A percentile compares a stretch with the other conserved stretches of the same genome.
Conservation (phyloP, 2,888 invertebrate species). For the Cerceris ruficornis region DNA sequence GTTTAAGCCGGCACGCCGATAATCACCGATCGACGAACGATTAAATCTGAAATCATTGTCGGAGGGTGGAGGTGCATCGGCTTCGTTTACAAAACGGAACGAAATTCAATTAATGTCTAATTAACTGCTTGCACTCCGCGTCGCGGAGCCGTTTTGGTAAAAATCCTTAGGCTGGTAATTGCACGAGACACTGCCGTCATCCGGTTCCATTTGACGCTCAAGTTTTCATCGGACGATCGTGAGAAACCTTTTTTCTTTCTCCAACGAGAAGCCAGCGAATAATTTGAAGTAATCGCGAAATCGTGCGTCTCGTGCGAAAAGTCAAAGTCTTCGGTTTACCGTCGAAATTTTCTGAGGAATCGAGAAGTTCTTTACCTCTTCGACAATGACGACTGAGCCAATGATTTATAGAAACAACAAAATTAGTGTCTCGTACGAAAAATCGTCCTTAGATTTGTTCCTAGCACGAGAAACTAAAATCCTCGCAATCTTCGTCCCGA, state of each 20-base stretch:
- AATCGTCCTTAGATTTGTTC: too few species aligned
- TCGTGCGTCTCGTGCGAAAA: too few species aligned
- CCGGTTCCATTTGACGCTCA: not conserved
- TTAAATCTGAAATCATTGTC: not conserved
- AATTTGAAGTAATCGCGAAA: too few species aligned
- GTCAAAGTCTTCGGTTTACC: too few species aligned
- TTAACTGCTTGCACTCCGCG: constrained; percentile 59
- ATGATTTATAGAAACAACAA: too few species aligned
- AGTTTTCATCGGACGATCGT: not conserved
- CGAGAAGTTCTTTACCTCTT: too few species aligned
- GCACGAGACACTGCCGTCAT: constrained; percentile 32
- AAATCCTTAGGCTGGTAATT: constrained; percentile 65
- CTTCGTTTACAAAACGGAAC: constrained; percentile 57
- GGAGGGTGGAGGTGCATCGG: constrained; percentile 17
- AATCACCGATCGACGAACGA: not conserved
- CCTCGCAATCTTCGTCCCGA: too few species aligned
- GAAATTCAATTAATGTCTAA: constrained; percentile 59
- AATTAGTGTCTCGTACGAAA: too few species aligned
- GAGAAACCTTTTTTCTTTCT: not conserved
- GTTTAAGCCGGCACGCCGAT: constrained; percentile 14
- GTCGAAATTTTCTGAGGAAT: too few species aligned
- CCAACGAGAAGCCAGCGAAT: too few species aligned
- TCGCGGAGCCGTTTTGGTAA: constrained; percentile 70
- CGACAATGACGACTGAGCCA: too few species aligned
- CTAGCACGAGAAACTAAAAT: too few species aligned